These are phyloP conservation scores for Apamea crenata DNA, from an alignment of 2,888 invertebrate genomes.

Conservation along the genomic window DNA sequence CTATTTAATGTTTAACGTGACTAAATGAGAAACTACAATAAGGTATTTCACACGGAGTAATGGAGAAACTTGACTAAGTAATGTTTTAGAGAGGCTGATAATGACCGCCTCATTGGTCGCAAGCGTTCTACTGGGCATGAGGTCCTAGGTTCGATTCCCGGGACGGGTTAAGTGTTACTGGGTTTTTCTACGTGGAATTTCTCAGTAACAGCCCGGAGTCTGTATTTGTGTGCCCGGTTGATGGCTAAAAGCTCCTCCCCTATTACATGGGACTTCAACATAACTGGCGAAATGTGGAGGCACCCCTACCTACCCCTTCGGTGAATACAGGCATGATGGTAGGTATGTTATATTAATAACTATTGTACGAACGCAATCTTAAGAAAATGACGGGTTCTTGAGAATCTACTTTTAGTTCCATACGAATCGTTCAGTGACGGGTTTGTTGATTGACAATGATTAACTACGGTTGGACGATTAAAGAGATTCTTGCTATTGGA, in stretches of 20 bases:
- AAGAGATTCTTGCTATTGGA: constrained; percentile 36
- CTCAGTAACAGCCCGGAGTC: background rate
- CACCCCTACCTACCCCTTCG: background rate
- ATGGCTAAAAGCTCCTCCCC: background rate
- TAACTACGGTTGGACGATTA: constrained; percentile 47
- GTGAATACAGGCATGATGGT: background rate
- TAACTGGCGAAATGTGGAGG: background rate
- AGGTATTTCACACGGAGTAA: constrained; percentile 45
- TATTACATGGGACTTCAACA: background rate
- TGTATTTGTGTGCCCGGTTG: background rate
- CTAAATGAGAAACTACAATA: constrained; percentile 57
- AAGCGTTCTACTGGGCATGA: background rate
- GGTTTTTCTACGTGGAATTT: background rate
- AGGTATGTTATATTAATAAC: background rate
- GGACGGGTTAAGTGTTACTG: background rate
- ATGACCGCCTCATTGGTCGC: background rate
- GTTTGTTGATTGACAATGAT: constrained; percentile 58
- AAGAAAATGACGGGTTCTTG: constrained; percentile 29
- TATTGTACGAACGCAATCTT: constrained; percentile 10
- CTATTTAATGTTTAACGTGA: constrained; percentile 57
- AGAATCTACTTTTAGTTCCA: constrained; percentile 45
- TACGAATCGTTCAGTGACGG: constrained; percentile 25
- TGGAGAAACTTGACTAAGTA: constrained; percentile 44
- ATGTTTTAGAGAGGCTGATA: constrained; percentile 28
- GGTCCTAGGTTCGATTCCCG: background rate